A percentile compares a stretch with the other conserved stretches of the same genome.
phyloP scores from a whole-genome alignment of 2,797 vertebrate species.

The Anableps anableps region DNA sequence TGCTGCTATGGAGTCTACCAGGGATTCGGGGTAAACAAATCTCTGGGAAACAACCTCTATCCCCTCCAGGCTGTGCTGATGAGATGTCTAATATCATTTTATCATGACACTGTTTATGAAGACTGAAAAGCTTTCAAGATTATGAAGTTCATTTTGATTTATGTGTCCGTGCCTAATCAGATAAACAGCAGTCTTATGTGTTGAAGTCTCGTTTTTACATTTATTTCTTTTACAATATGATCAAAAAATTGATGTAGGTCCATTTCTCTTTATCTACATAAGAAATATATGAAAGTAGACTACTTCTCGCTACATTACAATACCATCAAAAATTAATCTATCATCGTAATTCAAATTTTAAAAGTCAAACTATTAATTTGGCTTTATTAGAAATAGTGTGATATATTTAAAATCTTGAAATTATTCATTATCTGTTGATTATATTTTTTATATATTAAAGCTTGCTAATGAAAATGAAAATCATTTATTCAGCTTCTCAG shows the following conservation, averaged over 20 bases:
- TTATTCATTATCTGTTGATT: neutral
- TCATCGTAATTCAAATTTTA: neutral
- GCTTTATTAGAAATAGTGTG: neutral
- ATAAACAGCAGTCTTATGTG: neutral
- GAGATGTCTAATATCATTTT: slow-evolving; percentile 6
- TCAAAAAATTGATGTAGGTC: neutral
- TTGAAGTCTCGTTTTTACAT: neutral
- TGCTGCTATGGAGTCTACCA: slow-evolving; percentile 55
- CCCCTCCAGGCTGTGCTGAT: neutral
- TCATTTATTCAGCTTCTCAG: neutral
- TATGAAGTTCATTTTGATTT: neutral
- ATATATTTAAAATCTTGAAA: neutral
- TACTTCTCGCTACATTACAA: neutral
- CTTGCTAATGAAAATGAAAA: neutral
- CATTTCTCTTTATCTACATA: neutral
- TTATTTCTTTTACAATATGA: neutral
- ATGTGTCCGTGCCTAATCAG: neutral
- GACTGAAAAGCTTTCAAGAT: slow-evolving; percentile 8
- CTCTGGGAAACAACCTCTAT: slow-evolving; percentile 30
- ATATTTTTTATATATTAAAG: neutral
- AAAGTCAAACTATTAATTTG: neutral
- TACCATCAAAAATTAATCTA: neutral
- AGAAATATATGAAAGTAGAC: neutral
- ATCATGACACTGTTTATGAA: neutral
- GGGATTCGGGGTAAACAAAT: slow-evolving; percentile 48